Evolutionary conservation across 2,888 invertebrate species (phyloP).

Genomic region (Nudaria mundana): DNA sequence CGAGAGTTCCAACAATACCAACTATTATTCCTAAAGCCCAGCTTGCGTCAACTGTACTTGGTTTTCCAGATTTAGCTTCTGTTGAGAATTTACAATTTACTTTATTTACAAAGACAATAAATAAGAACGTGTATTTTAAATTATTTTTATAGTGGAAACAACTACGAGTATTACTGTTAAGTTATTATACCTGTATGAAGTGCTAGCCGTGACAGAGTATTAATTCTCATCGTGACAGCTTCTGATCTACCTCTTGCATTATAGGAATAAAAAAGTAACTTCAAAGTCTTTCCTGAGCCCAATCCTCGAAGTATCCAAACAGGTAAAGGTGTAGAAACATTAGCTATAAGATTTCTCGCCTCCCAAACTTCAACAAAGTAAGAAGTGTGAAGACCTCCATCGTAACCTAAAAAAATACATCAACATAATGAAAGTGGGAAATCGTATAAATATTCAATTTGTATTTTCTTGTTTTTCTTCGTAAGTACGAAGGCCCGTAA

Average conservation of each 20-base stretch:
- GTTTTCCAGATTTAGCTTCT: slow-evolving; percentile 56
- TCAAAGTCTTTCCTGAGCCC: slow-evolving; percentile 88
- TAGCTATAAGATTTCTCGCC: slow-evolving; percentile 82
- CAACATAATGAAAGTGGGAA: slow-evolving; percentile 41
- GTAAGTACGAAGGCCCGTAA: neutral
- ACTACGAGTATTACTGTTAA: no score
- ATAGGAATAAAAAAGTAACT: slow-evolving; percentile 89
- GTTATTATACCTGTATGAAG: slow-evolving; percentile 59
- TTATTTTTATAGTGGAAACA: no score
- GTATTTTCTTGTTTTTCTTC: slow-evolving; percentile 6
- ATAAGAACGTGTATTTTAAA: no score
- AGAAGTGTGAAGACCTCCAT: slow-evolving; percentile 88
- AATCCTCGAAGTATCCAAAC: slow-evolving; percentile 89
- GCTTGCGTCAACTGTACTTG: slow-evolving; percentile 47
- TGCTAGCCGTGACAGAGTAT: slow-evolving; percentile 61
- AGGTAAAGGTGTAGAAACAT: slow-evolving; percentile 86
- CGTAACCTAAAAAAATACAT: slow-evolving; percentile 80
- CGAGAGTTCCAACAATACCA: slow-evolving; percentile 85
- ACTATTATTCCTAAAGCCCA: slow-evolving; percentile 84
- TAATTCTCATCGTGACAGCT: slow-evolving; percentile 69
- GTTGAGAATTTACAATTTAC: slow-evolving; percentile 7
- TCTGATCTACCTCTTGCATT: slow-evolving; percentile 93
- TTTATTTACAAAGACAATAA: neutral
- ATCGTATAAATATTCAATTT: slow-evolving; percentile 4
- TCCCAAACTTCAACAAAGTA: slow-evolving; percentile 88